Conservation (phyloP, 2,888 invertebrate species). For the Acanthosepion esculentum region DNA sequence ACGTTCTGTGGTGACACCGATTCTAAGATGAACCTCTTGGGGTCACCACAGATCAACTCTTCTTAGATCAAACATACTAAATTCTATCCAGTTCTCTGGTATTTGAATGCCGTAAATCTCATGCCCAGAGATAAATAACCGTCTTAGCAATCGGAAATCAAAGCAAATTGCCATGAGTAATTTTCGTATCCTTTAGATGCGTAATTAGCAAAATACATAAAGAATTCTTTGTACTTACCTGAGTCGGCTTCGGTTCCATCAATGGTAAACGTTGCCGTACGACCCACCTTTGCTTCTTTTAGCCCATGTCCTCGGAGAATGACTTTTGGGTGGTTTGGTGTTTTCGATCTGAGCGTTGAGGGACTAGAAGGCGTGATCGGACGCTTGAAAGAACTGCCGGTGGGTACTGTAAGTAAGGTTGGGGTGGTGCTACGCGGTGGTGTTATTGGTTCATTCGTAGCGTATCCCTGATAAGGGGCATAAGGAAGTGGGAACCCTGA, state of each 20-base stretch:
- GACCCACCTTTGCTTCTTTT: slow-evolving; percentile 64
- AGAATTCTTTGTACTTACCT: slow-evolving; percentile 54
- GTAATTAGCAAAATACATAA: too few relatives aligned
- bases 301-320: slow-evolving; percentile 64
- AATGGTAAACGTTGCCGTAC: slow-evolving; percentile 63
- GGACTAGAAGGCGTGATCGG: neutral
- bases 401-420: neutral
- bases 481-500: slow-evolving; percentile 61
- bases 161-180: too few relatives aligned
- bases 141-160: too few relatives aligned
- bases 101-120: too few relatives aligned
- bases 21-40: too few relatives aligned
- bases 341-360: neutral
- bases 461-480: slow-evolving; percentile 64
- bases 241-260: slow-evolving; percentile 63
- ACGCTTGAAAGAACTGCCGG: neutral
- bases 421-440: neutral
- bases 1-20: too few relatives aligned
- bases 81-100: too few relatives aligned
- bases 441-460: slow-evolving; percentile 54
- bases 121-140: too few relatives aligned
- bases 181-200: too few relatives aligned
- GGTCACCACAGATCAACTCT: too few relatives aligned
- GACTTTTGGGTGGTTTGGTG: slow-evolving; percentile 57
- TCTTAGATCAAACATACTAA: too few relatives aligned